phyloP scores from a whole-genome alignment of 2,888 invertebrate genomes.

The Steinernema hermaphroditum region DNA sequence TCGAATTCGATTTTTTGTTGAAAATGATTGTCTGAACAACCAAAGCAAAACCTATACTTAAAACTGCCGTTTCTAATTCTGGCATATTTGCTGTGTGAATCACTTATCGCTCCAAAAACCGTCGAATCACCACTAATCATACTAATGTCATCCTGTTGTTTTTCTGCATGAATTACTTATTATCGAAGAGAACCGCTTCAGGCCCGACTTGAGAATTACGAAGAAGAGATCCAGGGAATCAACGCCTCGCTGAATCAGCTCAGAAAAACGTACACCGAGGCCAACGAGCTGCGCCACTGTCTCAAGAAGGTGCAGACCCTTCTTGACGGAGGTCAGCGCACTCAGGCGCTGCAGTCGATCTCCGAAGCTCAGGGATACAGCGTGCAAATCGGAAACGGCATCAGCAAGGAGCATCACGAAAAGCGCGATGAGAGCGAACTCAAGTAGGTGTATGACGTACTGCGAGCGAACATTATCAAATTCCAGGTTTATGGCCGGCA shows the following conservation, averaged over 20 bases:
- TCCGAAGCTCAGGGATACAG: slow-evolving; percentile 51
- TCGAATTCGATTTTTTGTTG: no score
- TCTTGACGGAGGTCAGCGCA: slow-evolving; percentile 49
- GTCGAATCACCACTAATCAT: no score
- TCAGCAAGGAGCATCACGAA: slow-evolving; percentile 40
- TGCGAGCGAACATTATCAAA: slow-evolving; percentile 1
- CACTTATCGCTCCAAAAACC: background rate
- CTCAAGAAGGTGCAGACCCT: slow-evolving; percentile 50
- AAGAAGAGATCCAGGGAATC: slow-evolving; percentile 56
- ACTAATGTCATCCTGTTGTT: no score
- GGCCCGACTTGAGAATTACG: slow-evolving; percentile 60
- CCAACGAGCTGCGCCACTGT: slow-evolving; percentile 58
- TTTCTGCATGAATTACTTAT: no score
- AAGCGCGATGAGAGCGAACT: slow-evolving; percentile 48
- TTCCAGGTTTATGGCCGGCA: slow-evolving; percentile 90
- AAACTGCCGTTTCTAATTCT: background rate
- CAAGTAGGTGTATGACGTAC: slow-evolving; percentile 34
- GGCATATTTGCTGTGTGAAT: background rate
- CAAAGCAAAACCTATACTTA: no score
- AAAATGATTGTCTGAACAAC: no score
- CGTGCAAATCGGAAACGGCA: slow-evolving; percentile 41
- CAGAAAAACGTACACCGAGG: slow-evolving; percentile 51
- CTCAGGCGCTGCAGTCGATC: slow-evolving; percentile 56
- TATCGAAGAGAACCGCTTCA: slow-evolving; percentile 30
- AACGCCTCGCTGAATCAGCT: slow-evolving; percentile 52